Evolutionary conservation across 2,888 invertebrate species (phyloP).

Genomic region (Orthosia incerta): DNA sequence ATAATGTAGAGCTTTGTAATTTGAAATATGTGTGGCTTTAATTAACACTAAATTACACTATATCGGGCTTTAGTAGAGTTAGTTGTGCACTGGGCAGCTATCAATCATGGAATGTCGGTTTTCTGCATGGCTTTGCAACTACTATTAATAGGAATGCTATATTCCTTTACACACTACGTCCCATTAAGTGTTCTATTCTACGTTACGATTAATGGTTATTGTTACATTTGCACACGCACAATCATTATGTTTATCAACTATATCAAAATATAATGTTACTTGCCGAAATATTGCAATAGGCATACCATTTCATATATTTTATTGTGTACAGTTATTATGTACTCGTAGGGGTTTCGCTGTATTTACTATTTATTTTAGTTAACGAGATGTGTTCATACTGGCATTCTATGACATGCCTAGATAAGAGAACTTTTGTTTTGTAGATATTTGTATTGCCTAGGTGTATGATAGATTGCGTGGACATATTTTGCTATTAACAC

Average conservation of each 20-base stretch:
- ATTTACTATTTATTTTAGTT: conserved; percentile 74
- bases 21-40: conserved; percentile 41
- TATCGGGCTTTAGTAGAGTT: conserved; percentile 9
- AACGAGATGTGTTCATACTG: conserved; percentile 78
- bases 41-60: conserved; percentile 16
- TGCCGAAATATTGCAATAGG: conserved; percentile 68
- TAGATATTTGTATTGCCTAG: conserved; percentile 69
- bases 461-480: conserved; percentile 74
- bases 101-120: conserved; percentile 28
- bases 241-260: conserved; percentile 63
- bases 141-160: conserved; percentile 16
- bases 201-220: conserved; percentile 57
- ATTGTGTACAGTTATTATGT: conserved; percentile 66
- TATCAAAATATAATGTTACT: conserved; percentile 68
- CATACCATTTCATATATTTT: conserved; percentile 65
- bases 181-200: conserved; percentile 50
- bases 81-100: conserved; percentile 33
- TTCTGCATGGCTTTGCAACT: conserved; percentile 41
- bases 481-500: conserved; percentile 74
- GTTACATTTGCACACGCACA: conserved; percentile 69
- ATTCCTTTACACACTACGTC: conserved; percentile 41
- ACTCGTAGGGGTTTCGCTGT: conserved; percentile 59
- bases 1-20: conserved; percentile 22
- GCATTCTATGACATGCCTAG: conserved; percentile 80
- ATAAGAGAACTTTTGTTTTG: conserved; percentile 68